Evolutionary conservation across 1,140 invertebrate species (phyloP).

Genomic region (Acromyrmex echinatior): DNA sequence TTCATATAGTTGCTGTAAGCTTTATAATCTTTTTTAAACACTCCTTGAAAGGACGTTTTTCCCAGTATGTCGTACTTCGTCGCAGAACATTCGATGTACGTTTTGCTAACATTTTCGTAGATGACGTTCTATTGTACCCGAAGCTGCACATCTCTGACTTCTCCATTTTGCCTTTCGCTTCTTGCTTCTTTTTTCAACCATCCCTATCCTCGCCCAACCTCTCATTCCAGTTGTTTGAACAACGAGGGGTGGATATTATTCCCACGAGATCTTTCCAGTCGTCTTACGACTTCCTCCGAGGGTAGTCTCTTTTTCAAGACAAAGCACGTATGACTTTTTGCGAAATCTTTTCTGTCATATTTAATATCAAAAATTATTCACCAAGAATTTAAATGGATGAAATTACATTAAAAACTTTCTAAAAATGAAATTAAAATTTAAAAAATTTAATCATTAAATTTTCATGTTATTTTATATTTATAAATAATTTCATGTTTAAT

Average conservation of each 20-base stretch:
- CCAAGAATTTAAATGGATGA: background rate
- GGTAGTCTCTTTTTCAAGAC: slow-evolving; percentile 25
- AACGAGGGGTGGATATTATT: slow-evolving; percentile 74
- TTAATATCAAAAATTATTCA: slow-evolving; percentile 42
- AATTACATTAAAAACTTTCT: background rate
- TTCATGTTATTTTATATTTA: background rate
- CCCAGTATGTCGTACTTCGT: slow-evolving; percentile 18
- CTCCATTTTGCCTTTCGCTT: slow-evolving; percentile 46
- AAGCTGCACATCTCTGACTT: slow-evolving; percentile 35
- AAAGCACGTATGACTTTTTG: background rate
- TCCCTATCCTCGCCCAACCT: background rate
- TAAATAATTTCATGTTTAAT: background rate
- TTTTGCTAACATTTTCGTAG: slow-evolving; percentile 55
- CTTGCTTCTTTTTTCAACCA: slow-evolving; percentile 46
- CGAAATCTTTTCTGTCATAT: slow-evolving; percentile 42
- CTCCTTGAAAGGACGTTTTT: slow-evolving; percentile 21
- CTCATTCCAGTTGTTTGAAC: slow-evolving; percentile 70
- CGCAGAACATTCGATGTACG: slow-evolving; percentile 54
- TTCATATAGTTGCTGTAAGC: background rate
- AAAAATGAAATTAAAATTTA: background rate
- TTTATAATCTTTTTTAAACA: slow-evolving; percentile 29
- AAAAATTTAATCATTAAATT: background rate
- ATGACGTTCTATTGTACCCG: slow-evolving; percentile 51
- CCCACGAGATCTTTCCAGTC: slow-evolving; percentile 62
- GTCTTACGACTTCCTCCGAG: slow-evolving; percentile 41